Percentiles rank a stretch among this genome's conserved stretches.
These are phyloP conservation scores for Saturnia pavonia DNA, from an alignment of 2,888 invertebrate genomes.

Conservation along the genomic window DNA sequence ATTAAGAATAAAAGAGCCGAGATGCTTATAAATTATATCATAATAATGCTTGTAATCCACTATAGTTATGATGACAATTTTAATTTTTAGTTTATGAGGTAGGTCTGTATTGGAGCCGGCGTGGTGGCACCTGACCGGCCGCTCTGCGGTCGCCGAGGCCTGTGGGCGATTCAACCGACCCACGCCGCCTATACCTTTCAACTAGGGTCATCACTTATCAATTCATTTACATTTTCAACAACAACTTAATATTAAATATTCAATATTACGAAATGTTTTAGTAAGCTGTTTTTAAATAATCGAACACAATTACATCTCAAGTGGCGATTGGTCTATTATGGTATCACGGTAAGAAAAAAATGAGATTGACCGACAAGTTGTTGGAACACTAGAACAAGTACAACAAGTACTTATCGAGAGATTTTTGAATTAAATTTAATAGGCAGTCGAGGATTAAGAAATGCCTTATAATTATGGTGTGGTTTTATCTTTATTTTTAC, in stretches of 20 bases:
- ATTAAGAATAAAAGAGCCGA: background rate
- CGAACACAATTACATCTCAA: background rate
- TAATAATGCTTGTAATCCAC: background rate
- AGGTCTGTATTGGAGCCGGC: constrained; percentile 13
- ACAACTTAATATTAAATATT: constrained; percentile 2
- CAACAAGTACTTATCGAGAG: background rate
- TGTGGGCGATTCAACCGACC: constrained; percentile 56
- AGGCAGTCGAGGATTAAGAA: background rate
- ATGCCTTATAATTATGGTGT: background rate
- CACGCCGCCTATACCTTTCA: constrained; percentile 18
- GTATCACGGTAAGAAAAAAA: background rate
- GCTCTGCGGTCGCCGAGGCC: constrained; percentile 54
- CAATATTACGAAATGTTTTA: background rate
- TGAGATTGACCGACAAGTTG: background rate
- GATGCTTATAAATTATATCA: background rate
- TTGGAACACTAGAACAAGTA: too few relatives aligned
- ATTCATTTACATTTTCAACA: constrained; percentile 6
- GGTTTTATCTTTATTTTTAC: background rate
- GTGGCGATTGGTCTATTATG: background rate
- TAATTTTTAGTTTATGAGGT: constrained; percentile 5
- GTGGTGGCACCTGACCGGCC: constrained; percentile 53
- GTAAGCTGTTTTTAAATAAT: background rate
- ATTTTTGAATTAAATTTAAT: background rate
- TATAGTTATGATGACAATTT: constrained; percentile 7
- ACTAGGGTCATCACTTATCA: constrained; percentile 10